These are phyloP conservation scores for Caradrina clavipalpis DNA, from an alignment of 2,888 invertebrate species.

Conservation along the genomic window DNA sequence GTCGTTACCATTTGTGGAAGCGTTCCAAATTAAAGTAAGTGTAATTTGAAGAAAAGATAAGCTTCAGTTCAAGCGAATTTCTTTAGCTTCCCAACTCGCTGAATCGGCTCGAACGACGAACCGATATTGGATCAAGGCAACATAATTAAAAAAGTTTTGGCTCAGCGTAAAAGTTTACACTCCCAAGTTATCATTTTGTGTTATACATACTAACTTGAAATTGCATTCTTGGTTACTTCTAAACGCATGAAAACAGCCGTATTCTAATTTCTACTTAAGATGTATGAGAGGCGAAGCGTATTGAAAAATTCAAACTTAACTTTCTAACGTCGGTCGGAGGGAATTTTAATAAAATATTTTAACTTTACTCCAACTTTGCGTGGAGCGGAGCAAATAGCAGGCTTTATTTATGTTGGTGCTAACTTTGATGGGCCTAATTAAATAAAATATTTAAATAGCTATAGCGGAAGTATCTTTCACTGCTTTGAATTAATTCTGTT, in stretches of 20 bases:
- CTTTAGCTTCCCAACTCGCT: conserved; percentile 49
- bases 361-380: conserved; percentile 50
- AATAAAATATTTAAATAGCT: conserved; percentile 42
- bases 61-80: conserved; percentile 55
- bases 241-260: conserved; percentile 38
- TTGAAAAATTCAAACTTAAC: conserved; percentile 57
- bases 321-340: conserved; percentile 47
- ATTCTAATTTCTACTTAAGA: conserved; percentile 50
- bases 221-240: conserved; percentile 47
- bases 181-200: conserved; percentile 54
- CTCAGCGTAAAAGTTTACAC: conserved; percentile 59
- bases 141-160: conserved; percentile 74
- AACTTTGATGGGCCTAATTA: conserved; percentile 57
- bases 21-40: conserved; percentile 40
- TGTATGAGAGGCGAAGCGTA: conserved; percentile 26
- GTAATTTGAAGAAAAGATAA: conserved; percentile 49
- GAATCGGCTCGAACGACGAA: conserved; percentile 54
- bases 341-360: conserved; percentile 58
- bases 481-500: background rate
- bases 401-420: conserved; percentile 51
- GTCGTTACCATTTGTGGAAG: conserved; percentile 12
- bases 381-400: conserved; percentile 39
- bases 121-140: conserved; percentile 67
- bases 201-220: conserved; percentile 45
- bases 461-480: conserved; percentile 11